Percentiles rank a stretch among this genome's conserved stretches.
Evolutionary conservation across 2,113 vertebrate species (phyloP).

Genomic region (Clarias batrachus): DNA sequence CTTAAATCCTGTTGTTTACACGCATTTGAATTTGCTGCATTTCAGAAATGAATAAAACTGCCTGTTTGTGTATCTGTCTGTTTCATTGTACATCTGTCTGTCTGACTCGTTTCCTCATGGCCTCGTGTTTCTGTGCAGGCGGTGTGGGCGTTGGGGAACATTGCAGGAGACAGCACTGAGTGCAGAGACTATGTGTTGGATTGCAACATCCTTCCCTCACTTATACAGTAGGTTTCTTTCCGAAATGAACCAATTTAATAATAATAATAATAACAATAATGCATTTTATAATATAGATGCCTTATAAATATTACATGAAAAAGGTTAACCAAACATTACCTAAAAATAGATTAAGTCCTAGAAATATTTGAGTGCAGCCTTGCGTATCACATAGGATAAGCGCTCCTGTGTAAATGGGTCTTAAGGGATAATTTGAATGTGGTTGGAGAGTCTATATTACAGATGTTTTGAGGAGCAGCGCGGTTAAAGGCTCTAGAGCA

Average conservation of each 20-base stretch:
- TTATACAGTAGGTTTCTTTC: conserved; percentile 86
- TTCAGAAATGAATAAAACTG: neutral
- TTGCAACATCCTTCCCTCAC: conserved; percentile 93
- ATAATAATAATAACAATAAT: no score
- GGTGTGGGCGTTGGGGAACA: conserved; percentile 97
- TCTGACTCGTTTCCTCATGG: neutral
- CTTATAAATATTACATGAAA: no score
- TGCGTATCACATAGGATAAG: no score
- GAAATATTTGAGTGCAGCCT: no score
- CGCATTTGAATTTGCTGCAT: neutral
- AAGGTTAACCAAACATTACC: no score
- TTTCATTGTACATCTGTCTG: neutral
- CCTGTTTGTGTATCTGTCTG: neutral
- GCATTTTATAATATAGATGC: no score
- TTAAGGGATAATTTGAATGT: no score
- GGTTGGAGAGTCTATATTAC: no score
- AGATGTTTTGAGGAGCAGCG: no score
- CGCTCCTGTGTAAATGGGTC: no score
- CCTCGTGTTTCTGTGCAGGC: conserved; percentile 73
- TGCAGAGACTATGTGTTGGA: conserved; percentile 96
- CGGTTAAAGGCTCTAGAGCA: no score
- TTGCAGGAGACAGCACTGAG: conserved; percentile 97
- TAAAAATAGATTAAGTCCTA: no score
- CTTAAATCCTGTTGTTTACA: neutral
- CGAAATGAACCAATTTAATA: neutral